Evolutionary conservation across 2,797 vertebrate species (phyloP).

Genomic region (Gambelia wislizenii): DNA sequence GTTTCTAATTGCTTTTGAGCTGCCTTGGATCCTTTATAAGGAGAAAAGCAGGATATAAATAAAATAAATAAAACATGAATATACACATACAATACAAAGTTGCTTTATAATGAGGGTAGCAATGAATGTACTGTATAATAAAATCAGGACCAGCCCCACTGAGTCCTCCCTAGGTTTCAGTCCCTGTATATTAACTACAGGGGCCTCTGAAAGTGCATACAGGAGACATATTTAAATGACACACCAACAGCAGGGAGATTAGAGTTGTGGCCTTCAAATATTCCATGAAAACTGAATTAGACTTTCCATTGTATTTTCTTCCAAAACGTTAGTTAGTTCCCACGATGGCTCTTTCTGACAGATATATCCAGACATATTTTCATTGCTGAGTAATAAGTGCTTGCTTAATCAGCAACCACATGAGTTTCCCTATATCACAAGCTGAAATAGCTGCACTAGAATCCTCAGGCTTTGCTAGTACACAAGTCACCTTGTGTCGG

Average conservation of each 20-base stretch:
- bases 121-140: background rate
- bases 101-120: background rate
- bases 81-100: background rate
- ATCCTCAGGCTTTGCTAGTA: background rate
- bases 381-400: background rate
- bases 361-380: background rate
- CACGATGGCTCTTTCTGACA: background rate
- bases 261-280: background rate
- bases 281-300: background rate
- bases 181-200: background rate
- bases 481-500: background rate
- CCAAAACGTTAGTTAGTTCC: background rate
- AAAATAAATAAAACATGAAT: too few relatives aligned
- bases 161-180: background rate
- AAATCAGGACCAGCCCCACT: background rate
- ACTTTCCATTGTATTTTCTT: conserved; percentile 6
- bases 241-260: background rate
- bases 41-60: too few relatives aligned
- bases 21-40: too few relatives aligned
- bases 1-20: too few relatives aligned
- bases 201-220: background rate
- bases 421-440: background rate
- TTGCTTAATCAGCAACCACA: background rate
- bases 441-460: background rate
- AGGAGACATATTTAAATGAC: background rate